Conservation (phyloP, 2,888 invertebrate species). For the Lymantria dispar region DNA sequence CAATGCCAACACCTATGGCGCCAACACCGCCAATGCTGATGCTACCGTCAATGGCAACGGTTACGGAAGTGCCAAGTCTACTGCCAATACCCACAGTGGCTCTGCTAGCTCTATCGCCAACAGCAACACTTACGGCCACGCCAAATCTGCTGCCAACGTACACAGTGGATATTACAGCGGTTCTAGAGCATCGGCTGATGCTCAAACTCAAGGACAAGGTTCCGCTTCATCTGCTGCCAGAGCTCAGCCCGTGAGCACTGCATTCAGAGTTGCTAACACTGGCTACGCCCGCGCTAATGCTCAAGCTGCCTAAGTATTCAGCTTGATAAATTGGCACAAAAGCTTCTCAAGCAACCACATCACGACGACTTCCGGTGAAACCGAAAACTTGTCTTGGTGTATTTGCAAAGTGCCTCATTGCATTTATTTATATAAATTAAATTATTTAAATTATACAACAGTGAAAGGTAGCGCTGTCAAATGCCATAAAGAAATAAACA, state of each 20-base stretch:
- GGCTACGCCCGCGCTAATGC: slow-evolving; percentile 64
- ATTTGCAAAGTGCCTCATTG: slow-evolving; percentile 52
- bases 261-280: slow-evolving; percentile 55
- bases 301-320: slow-evolving; percentile 40
- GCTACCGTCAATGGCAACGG: slow-evolving; percentile 47
- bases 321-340: slow-evolving; percentile 4
- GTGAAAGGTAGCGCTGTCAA: slow-evolving; percentile 9
- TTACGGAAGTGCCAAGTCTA: slow-evolving; percentile 43
- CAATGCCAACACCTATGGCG: slow-evolving; percentile 45
- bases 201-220: slow-evolving; percentile 52
- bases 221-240: slow-evolving; percentile 55
- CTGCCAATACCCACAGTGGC: slow-evolving; percentile 36
- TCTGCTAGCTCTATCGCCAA: slow-evolving; percentile 34
- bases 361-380: slow-evolving; percentile 62
- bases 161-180: slow-evolving; percentile 37
- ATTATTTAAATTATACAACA: slow-evolving; percentile 9
- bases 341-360: slow-evolving; percentile 54
- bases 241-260: slow-evolving; percentile 49
- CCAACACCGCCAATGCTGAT: slow-evolving; percentile 43
- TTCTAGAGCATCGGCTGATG: slow-evolving; percentile 46
- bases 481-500: slow-evolving; percentile 23
- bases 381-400: slow-evolving; percentile 73
- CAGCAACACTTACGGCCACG: slow-evolving; percentile 28
- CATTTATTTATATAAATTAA: slow-evolving; percentile 44
- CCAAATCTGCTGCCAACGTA: slow-evolving; percentile 38